These are phyloP conservation scores for Incurvaria masculella DNA, from an alignment of 2,888 invertebrate genomes.

Conservation along the genomic window DNA sequence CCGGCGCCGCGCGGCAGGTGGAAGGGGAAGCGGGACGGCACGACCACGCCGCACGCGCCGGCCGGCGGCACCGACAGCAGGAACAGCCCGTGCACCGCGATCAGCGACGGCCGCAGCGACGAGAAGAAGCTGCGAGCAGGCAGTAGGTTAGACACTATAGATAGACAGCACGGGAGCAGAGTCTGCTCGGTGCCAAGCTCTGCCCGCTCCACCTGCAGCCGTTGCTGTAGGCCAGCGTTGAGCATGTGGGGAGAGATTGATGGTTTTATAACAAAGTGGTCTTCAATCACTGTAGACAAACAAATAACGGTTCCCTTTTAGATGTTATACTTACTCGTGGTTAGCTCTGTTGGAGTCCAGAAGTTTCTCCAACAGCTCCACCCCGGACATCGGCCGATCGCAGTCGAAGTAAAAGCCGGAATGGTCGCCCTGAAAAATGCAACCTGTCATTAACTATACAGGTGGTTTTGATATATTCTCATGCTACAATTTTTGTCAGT, in stretches of 20 bases:
- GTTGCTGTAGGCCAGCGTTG: too few relatives aligned
- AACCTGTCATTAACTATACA: too few relatives aligned
- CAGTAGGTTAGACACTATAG: too few relatives aligned
- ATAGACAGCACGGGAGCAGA: too few relatives aligned
- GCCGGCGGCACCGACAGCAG: slow-evolving; percentile 33
- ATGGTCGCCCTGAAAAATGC: slow-evolving; percentile 23
- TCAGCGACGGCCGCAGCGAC: slow-evolving; percentile 30
- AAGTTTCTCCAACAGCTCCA: slow-evolving; percentile 34
- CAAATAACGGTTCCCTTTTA: too few relatives aligned
- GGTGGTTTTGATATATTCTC: too few relatives aligned
- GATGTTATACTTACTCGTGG: slow-evolving; percentile 39
- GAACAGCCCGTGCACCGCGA: slow-evolving; percentile 33
- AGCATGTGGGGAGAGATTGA: too few relatives aligned
- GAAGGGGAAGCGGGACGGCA: slow-evolving; percentile 24
- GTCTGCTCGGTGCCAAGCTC: too few relatives aligned
- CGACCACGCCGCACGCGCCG: slow-evolving; percentile 37
- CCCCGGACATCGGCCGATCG: slow-evolving; percentile 32
- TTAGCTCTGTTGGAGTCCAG: slow-evolving; percentile 32
- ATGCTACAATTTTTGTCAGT: too few relatives aligned
- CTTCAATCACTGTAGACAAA: too few relatives aligned
- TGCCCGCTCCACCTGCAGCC: too few relatives aligned
- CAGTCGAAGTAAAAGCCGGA: slow-evolving; percentile 39
- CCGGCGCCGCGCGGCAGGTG: slow-evolving; percentile 4
- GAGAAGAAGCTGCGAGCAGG: slow-evolving; percentile 30
- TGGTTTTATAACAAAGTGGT: too few relatives aligned